phyloP scores from a whole-genome alignment of 2,888 invertebrate species.

The Andrena trimmerana region DNA sequence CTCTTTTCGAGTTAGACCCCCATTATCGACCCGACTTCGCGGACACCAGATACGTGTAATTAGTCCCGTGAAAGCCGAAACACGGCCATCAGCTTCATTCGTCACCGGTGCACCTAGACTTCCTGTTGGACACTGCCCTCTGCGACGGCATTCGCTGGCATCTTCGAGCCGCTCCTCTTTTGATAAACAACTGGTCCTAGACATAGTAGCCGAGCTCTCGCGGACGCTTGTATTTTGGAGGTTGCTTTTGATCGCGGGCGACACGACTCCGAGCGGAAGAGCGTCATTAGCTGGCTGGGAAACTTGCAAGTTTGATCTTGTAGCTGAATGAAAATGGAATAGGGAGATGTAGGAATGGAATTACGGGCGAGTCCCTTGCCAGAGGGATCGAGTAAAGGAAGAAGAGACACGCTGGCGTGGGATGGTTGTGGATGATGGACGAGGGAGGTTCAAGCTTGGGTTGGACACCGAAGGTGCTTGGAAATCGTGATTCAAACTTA shows the following conservation, averaged over 20 bases:
- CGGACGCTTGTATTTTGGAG: neutral
- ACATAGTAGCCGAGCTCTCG: neutral
- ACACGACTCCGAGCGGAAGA: neutral
- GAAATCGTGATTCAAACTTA: too few species aligned
- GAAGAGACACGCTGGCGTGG: neutral
- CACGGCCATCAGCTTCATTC: slow-evolving; percentile 39
- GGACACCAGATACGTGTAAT: slow-evolving; percentile 52
- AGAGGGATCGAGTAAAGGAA: too few species aligned
- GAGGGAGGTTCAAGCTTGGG: too few species aligned
- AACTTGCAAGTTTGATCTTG: slow-evolving; percentile 8
- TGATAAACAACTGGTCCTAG: slow-evolving; percentile 39
- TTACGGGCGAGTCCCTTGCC: neutral
- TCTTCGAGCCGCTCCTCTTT: slow-evolving; percentile 25
- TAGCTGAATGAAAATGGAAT: neutral
- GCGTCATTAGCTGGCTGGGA: slow-evolving; percentile 1
- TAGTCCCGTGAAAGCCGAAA: slow-evolving; percentile 54
- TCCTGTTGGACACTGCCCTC: slow-evolving; percentile 10
- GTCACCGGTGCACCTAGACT: slow-evolving; percentile 37
- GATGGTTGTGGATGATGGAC: too few species aligned
- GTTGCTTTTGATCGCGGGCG: slow-evolving; percentile 10
- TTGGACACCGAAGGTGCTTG: too few species aligned
- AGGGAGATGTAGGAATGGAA: slow-evolving; percentile 1
- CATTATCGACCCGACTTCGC: slow-evolving; percentile 35
- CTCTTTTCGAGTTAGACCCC: slow-evolving; percentile 32
- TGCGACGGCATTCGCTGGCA: slow-evolving; percentile 8